Conservation (phyloP, 2,797 vertebrate species). For the Sebastes baramenuke region DNA sequence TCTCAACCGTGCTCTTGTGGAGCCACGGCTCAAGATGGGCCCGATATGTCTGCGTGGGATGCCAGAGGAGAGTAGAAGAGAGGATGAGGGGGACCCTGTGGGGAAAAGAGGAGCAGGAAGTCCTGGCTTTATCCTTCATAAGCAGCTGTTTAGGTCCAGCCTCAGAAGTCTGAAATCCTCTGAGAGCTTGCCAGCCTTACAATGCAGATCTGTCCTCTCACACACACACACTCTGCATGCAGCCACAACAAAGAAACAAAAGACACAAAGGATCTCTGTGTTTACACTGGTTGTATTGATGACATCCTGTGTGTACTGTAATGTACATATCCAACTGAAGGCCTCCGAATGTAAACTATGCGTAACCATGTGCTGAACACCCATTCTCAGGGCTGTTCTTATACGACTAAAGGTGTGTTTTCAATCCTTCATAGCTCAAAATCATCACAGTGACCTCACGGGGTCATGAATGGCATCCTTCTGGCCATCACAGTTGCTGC, state of each 20-base stretch:
- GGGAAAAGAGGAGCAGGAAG: slow-evolving; percentile 69
- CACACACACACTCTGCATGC: slow-evolving; percentile 42
- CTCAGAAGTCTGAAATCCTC: slow-evolving; percentile 70
- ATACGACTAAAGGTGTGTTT: slow-evolving; percentile 27
- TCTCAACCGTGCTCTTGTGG: slow-evolving; percentile 41
- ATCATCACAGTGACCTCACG: slow-evolving; percentile 65
- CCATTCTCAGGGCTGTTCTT: background rate
- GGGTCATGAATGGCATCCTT: slow-evolving; percentile 57
- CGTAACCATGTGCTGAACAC: background rate
- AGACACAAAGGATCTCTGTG: slow-evolving; percentile 57
- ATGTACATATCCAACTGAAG: slow-evolving; percentile 14
- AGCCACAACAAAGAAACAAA: slow-evolving; percentile 51
- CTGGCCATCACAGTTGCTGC: slow-evolving; percentile 45
- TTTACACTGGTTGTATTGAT: slow-evolving; percentile 54
- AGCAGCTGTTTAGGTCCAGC: slow-evolving; percentile 65
- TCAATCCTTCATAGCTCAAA: slow-evolving; percentile 52
- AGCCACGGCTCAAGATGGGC: slow-evolving; percentile 48
- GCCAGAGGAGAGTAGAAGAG: slow-evolving; percentile 18
- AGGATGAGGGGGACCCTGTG: slow-evolving; percentile 41
- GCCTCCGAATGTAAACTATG: slow-evolving; percentile 2
- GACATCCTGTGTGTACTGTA: slow-evolving; percentile 47
- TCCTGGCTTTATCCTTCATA: slow-evolving; percentile 71
- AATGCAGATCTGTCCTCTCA: slow-evolving; percentile 52
- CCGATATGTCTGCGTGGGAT: slow-evolving; percentile 42
- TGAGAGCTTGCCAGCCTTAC: slow-evolving; percentile 48